Percentiles rank a stretch among this genome's conserved stretches.
phyloP scores from a whole-genome alignment of 2,113 vertebrate genomes.

The Genyomyrus donnyi region DNA sequence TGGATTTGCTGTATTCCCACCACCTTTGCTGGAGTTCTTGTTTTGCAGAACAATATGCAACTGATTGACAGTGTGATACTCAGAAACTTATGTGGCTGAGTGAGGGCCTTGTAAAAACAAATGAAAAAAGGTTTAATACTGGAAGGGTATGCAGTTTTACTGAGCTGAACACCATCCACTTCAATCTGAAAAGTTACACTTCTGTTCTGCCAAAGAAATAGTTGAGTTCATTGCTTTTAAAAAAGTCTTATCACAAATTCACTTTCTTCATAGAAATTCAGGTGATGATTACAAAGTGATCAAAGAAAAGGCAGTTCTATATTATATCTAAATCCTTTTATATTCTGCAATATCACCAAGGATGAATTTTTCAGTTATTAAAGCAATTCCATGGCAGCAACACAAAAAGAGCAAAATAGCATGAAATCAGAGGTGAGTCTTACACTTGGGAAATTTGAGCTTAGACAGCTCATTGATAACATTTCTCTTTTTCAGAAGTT shows the following conservation, averaged over 20 bases:
- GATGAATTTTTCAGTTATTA: background rate
- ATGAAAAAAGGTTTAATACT: background rate
- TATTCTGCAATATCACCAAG: background rate
- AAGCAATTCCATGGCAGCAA: background rate
- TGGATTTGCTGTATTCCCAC: background rate
- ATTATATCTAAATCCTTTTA: background rate
- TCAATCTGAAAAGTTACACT: background rate
- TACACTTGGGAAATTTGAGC: background rate
- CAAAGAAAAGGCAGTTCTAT: background rate
- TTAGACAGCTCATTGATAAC: background rate
- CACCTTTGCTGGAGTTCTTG: background rate
- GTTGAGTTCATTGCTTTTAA: background rate
- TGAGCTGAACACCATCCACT: background rate
- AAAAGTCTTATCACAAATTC: background rate
- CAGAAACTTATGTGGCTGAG: background rate
- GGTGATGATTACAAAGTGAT: background rate
- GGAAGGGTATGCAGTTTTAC: background rate
- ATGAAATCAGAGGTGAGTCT: background rate
- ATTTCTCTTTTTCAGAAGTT: background rate
- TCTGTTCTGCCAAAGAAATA: background rate
- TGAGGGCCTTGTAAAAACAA: background rate
- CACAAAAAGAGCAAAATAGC: background rate
- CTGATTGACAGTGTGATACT: background rate
- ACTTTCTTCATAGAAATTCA: background rate
- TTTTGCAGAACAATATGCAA: background rate